Evolutionary conservation across 2,888 invertebrate genomes (phyloP).

Genomic region (Drosophila sordidula): DNA sequence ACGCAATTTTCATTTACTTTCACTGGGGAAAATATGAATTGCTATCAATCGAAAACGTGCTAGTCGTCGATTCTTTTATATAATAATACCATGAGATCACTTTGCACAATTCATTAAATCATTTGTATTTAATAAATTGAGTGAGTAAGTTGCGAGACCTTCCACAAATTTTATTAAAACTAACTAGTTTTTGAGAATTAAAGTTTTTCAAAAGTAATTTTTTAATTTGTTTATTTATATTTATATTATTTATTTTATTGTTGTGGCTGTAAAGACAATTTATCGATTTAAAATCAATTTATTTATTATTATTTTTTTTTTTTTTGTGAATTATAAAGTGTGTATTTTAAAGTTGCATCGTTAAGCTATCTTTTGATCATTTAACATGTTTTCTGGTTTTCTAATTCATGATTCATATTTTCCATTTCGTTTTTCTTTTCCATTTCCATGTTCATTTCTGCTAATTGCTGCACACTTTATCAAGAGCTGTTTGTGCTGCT

Average conservation of each 20-base stretch:
- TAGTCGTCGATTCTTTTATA: not conserved
- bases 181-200: no score
- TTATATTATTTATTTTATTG: no score
- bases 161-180: not conserved
- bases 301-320: no score
- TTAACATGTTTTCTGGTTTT: not conserved
- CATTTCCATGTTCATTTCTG: not conserved
- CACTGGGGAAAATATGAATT: not conserved
- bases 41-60: conserved; percentile 16
- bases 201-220: no score
- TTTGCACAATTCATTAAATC: not conserved
- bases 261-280: no score
- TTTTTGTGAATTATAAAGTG: no score
- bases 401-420: not conserved
- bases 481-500: not conserved
- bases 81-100: conserved; percentile 6
- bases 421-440: not conserved
- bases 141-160: not conserved
- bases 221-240: no score
- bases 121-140: not conserved
- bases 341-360: not conserved
- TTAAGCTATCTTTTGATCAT: no score
- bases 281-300: no score
- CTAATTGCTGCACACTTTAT: not conserved
- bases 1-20: not conserved